These are phyloP conservation scores for Hypomecis atomaria DNA, from an alignment of 2,888 invertebrate species.

Conservation along the genomic window DNA sequence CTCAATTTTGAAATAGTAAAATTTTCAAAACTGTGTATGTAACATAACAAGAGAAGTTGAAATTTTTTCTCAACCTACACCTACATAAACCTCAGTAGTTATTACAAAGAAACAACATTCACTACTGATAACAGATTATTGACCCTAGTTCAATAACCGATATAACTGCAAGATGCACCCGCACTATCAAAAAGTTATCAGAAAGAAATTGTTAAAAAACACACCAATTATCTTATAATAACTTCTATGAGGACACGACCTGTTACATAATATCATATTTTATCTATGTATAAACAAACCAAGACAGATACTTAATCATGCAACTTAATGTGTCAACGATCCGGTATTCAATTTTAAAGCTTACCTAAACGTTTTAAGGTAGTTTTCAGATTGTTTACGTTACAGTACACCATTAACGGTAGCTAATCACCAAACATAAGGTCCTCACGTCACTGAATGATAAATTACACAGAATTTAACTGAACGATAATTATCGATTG, in stretches of 20 bases:
- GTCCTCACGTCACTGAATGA: slow-evolving; percentile 46
- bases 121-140: neutral
- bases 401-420: slow-evolving; percentile 40
- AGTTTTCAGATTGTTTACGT: slow-evolving; percentile 15
- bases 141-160: slow-evolving; percentile 1
- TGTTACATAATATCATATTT: neutral
- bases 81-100: no score
- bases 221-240: neutral
- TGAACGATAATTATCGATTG: slow-evolving; percentile 43
- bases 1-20: no score
- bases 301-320: slow-evolving; percentile 12
- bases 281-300: neutral
- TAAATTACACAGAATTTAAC: slow-evolving; percentile 44
- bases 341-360: neutral
- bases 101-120: neutral
- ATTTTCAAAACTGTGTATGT: no score
- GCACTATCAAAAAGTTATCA: slow-evolving; percentile 1
- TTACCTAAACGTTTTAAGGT: slow-evolving; percentile 16
- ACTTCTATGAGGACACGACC: neutral
- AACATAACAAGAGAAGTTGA: no score
- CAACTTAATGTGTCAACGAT: slow-evolving; percentile 16
- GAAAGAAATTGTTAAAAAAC: neutral
- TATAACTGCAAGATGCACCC: neutral
- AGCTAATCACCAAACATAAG: slow-evolving; percentile 49
- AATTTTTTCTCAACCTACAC: no score